Percentiles rank a stretch among this genome's conserved stretches.
These are phyloP conservation scores for Doris montereyensis DNA, from an alignment of 2,888 invertebrate species.

Conservation along the genomic window DNA sequence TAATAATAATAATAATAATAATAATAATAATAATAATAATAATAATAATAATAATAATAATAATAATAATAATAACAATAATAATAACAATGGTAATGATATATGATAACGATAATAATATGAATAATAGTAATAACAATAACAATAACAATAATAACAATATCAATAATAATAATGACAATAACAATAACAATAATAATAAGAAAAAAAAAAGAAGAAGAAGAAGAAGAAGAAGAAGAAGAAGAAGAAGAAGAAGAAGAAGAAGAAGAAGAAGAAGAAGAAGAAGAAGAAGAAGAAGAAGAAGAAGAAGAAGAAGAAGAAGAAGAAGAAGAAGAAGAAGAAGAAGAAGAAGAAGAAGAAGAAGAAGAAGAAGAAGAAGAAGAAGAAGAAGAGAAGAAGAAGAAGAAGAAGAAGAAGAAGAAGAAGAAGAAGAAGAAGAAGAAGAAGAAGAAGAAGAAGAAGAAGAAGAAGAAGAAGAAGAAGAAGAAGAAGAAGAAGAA, in stretches of 20 bases:
- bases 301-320: constrained; percentile 3
- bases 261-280: neutral
- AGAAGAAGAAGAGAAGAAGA: neutral
- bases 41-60: neutral
- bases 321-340: constrained; percentile 2
- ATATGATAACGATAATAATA: no score
- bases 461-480: neutral
- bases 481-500: neutral
- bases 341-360: neutral
- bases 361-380: neutral
- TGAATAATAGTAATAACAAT: no score
- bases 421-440: neutral
- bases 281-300: neutral
- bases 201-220: neutral
- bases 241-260: neutral
- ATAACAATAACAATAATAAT: neutral
- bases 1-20: no score
- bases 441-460: neutral
- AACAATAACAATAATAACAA: neutral
- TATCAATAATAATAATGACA: neutral
- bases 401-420: neutral
- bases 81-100: no score
- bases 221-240: neutral
- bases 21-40: neutral
- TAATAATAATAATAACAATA: neutral